Base-by-base conservation (phyloP, 2,797 vertebrate genomes). In the Gallinago solitaria region DNA sequence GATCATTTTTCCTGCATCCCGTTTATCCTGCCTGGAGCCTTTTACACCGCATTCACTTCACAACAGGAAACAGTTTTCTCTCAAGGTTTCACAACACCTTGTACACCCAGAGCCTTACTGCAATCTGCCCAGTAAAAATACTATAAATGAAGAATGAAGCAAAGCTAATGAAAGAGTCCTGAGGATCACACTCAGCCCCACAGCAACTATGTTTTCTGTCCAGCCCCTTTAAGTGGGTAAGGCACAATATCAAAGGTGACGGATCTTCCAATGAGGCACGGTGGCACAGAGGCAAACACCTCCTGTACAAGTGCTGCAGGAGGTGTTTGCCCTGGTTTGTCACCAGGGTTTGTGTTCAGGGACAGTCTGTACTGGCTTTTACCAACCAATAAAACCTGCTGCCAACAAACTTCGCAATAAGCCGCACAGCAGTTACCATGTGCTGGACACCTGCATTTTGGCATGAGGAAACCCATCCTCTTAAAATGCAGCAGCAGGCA, bases 41-140 rank as follows among this genome's bases (percentile, higher is more conserved):
- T 92, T 79, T 12, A 39, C 43, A 69, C n/a, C 0, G 0, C 20
- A 45, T 18, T 51, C 0, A 0, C 13, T 65, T 69, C 0, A 0
- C n/a, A 69, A 37, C 59, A 47, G 4, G 41, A 43, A 43, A 4
- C 41, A 43, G 41, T 30, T 69, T 75, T 84, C 70, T 25, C 27
- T 61, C 47, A 35, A 16, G 20, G 19, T 76, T 80, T 82, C 78
- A 61, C 27, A 84, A n/a, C 25, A 82, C 39, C 61, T 83, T 48
- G 45, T 43, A 28, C 16, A 35, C 11, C 37, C 15, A 65, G 16
- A 75, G 12, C 25, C 33, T 28, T 64, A 35, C 35, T 0, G 0
- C 53, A 50, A 88, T 24, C 60, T 70, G 56, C 71, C 33, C 27
- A 50, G 83, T 82, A 85, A 63, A 85, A 89, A 77, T 6, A 60